Evolutionary conservation across 1,140 invertebrate genomes (phyloP).

Genomic region (Campodea augens): DNA sequence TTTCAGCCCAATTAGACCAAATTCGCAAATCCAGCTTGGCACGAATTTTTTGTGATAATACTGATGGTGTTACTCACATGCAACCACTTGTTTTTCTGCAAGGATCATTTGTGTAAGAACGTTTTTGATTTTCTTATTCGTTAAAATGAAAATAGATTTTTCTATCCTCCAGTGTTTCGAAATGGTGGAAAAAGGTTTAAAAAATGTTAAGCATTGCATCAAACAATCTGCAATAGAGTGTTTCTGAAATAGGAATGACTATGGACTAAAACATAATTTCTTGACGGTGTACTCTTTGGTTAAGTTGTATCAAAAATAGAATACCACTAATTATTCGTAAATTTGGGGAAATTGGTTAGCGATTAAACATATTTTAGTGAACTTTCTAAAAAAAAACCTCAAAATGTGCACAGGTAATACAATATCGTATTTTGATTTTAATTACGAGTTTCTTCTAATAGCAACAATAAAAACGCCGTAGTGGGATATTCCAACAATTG

Average conservation of each 20-base stretch:
- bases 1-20: constrained; percentile 30
- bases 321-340: too few relatives aligned
- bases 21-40: constrained; percentile 31
- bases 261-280: neutral
- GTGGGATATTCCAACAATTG: too few relatives aligned
- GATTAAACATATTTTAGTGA: too few relatives aligned
- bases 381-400: too few relatives aligned
- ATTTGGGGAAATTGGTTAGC: too few relatives aligned
- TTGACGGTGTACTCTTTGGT: neutral
- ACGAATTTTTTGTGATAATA: constrained; percentile 35
- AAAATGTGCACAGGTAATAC: too few relatives aligned
- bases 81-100: constrained; percentile 32
- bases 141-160: neutral
- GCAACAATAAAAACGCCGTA: too few relatives aligned
- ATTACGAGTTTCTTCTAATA: too few relatives aligned
- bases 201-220: neutral
- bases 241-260: constrained; percentile 6
- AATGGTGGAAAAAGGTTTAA: neutral
- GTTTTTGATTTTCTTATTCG: neutral
- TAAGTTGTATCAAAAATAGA: too few relatives aligned
- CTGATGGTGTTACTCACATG: constrained; percentile 28
- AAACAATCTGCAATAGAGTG: neutral
- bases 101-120: constrained; percentile 25
- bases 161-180: neutral
- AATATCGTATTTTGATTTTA: too few relatives aligned